Evolutionary conservation across 2,797 vertebrate species (phyloP).

Genomic region (Xiphorhynchus erythropygius): DNA sequence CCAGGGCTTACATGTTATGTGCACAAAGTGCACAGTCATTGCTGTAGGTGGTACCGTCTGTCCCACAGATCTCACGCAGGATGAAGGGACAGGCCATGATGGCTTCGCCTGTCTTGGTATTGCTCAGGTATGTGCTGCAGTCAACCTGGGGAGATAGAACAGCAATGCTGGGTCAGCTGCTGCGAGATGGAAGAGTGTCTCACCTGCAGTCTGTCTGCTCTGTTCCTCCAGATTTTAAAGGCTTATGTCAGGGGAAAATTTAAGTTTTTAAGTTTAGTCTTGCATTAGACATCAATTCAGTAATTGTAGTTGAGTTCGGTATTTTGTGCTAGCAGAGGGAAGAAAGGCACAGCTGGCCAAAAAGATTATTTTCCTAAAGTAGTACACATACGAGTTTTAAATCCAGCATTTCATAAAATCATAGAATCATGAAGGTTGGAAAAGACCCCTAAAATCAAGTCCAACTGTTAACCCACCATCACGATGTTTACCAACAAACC

Average conservation of each 20-base stretch:
- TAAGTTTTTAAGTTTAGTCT: background rate
- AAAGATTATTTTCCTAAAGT: background rate
- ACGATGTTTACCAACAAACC: background rate
- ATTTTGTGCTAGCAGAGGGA: background rate
- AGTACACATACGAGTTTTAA: background rate
- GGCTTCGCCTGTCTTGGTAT: background rate
- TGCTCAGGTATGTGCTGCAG: background rate
- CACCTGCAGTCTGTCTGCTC: background rate
- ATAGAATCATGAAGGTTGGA: background rate
- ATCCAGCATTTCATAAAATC: background rate
- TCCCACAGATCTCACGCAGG: constrained; percentile 43
- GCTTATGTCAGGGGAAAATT: background rate
- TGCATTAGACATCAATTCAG: background rate
- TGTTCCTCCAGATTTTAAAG: background rate
- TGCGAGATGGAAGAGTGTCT: background rate
- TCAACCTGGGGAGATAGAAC: background rate
- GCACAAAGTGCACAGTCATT: constrained; percentile 48
- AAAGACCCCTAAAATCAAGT: background rate
- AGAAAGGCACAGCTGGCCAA: background rate
- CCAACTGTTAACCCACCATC: background rate
- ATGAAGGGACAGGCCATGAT: background rate
- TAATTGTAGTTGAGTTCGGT: background rate
- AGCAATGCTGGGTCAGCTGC: background rate
- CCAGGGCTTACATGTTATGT: constrained; percentile 50
- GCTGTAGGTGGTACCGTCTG: constrained; percentile 4